phyloP scores from a whole-genome alignment of 2,113 vertebrate species.

The Sialia sialis region DNA sequence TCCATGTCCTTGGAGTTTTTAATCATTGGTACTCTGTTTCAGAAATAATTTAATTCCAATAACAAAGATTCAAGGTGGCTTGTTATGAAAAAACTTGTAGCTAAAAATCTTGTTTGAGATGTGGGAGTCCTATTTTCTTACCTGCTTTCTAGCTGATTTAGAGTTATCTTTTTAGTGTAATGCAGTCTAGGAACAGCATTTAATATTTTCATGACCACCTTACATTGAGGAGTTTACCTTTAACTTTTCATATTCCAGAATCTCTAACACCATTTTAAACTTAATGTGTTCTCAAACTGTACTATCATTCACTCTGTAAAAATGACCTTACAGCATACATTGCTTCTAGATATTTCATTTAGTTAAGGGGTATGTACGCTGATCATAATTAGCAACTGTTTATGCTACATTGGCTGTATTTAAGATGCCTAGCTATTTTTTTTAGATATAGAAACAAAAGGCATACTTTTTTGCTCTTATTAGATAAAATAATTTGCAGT shows the following conservation, averaged over 20 bases:
- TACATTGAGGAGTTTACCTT: not conserved
- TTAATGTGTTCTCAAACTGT: not conserved
- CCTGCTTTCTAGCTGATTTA: not conserved
- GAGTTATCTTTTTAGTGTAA: not conserved
- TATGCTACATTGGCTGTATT: not conserved
- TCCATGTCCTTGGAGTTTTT: not conserved
- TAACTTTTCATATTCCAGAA: not conserved
- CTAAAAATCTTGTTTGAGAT: not conserved
- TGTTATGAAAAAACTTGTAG: not conserved
- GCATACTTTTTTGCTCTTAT: not conserved
- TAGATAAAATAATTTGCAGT: not conserved
- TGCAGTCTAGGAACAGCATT: not conserved
- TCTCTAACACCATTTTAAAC: not conserved
- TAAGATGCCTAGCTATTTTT: not conserved
- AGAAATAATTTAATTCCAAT: constrained; percentile 22
- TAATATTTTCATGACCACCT: not conserved
- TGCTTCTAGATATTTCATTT: not conserved
- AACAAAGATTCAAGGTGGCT: not conserved
- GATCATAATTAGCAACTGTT: not conserved
- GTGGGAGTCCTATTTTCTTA: not conserved
- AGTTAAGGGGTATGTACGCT: not conserved
- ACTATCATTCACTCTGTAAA: not conserved
- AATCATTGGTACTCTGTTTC: not conserved
- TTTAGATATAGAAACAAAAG: not conserved
- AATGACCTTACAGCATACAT: not conserved